Evolutionary conservation across 2,888 invertebrate species (phyloP), one percentile per base, ranked within the genome.

Genomic region (Phengaris arion): DNA sequence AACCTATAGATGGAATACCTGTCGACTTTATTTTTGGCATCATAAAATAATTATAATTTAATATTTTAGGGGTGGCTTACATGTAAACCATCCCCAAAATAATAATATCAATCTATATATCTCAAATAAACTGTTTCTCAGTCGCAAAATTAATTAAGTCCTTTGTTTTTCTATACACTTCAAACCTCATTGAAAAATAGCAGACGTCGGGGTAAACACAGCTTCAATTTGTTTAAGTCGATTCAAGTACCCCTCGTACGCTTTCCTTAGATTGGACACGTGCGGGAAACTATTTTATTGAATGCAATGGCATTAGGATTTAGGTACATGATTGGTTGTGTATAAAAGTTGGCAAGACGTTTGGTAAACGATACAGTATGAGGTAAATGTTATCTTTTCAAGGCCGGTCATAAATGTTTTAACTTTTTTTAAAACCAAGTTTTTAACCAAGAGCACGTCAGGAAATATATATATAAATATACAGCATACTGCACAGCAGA

Each of bases 221-320:
- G 52, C 35, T 72, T 72, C 72, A 72, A 72, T 54, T 72, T 72
- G 72, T 72, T 54, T 54, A 52, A 72, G 45, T 72, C 35, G 22
- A 54, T 6, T 72, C 6, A 72, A 52, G 48, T 15, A 70, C 52
- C 52, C 15, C 70, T 70, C 48, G 70, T 22, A 70, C 70, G 51
- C 48, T 70, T 51, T 51, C n/a, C 6, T 51, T 15, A 70, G 52
- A 70, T 70, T 70, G 70, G 70, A 35, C 70, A 51, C 51, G 70
- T 70, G 22, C 70, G 51, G 22, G 10, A 6, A 51, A 51, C 70
- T 70, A 51, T 51, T 70, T 70, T 70, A 70, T 70, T 70, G 70
- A 70, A 52, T 68, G 35, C 68, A 46, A 68, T 46, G 48, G 69
- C 69, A 48, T 69, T 64, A 64, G 35, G 35, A 35, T 35, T 35